Evolutionary conservation across 2,113 vertebrate species (phyloP).

Genomic region (Empidonax alnorum): DNA sequence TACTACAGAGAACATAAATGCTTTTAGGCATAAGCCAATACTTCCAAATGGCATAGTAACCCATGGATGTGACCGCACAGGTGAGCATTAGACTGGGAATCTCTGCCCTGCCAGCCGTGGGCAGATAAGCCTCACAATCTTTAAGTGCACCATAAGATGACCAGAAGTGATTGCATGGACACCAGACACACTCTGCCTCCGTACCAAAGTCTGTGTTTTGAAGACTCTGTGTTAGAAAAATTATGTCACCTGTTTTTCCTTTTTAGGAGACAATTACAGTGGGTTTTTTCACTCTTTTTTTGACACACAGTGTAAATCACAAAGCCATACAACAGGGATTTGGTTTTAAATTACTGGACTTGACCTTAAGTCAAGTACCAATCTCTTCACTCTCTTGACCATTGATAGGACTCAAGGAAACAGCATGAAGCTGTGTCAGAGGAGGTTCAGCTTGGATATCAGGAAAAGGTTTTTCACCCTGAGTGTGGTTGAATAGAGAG

Average conservation of each 20-base stretch:
- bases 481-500: background rate
- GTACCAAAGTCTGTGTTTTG: background rate
- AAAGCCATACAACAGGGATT: background rate
- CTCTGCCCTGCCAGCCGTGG: background rate
- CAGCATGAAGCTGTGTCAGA: background rate
- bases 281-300: background rate
- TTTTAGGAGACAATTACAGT: background rate
- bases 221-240: background rate
- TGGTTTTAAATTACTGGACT: background rate
- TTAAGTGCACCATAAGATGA: rapidly evolving
- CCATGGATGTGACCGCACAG: background rate
- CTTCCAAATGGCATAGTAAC: background rate
- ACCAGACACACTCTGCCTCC: background rate
- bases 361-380: background rate
- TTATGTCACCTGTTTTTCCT: background rate
- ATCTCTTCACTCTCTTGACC: background rate
- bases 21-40: background rate
- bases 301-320: background rate
- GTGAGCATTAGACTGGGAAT: background rate
- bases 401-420: background rate
- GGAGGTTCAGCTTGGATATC: background rate
- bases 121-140: background rate
- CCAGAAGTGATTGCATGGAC: background rate
- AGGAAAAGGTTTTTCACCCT: background rate
- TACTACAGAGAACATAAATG: background rate